Base-by-base conservation (phyloP, 2,797 vertebrate species). In the Halcyon chelicuti region DNA sequence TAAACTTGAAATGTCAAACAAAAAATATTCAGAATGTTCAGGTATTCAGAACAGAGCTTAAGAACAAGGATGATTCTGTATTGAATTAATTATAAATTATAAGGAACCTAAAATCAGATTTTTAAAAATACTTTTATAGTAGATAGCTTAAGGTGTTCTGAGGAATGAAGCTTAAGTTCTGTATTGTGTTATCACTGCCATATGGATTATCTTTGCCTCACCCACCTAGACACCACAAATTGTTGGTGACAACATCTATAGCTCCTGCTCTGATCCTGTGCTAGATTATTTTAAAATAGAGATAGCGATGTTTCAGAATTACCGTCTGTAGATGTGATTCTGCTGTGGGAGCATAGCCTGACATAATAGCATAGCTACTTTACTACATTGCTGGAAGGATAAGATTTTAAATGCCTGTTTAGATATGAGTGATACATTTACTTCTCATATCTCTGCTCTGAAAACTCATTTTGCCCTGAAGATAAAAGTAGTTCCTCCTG, bases 171-270 rank as follows among this genome's bases (percentile, higher is more conserved):
- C 46, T 55, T 10, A 86, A 83, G 16, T 94, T 94, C 94, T 84
- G 75, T 67, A 81, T 42, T 93, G 58, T 87, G 86, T 94, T 95
- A 94, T 95, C 76, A 49, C 40, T 83, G 71, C 92, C 83, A 79
- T 93, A 92, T 88, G 88, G 86, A 68, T 93, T 95, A 93, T 95
- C 68, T 94, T 89, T 95, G 80, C 86, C 47, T 93, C 93, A 89
- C 72, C 84, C 89, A 88, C 42, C 62, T 77, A 91, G 90, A 90
- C 68, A 81, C 61, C 74, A 92, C 80, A 90, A 91, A 90, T 88
- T 84, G 82, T 60, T 79, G 86, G 60, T 94, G 90, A 91, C 90
- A 93, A 66, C 37, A 17, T 90, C 76, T 82, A 42, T 66, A 84
- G 73, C 82, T 95, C 82, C 87, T 52, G 73, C 73, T 81, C 73